phyloP scores from a whole-genome alignment of 2,113 vertebrate genomes.

The Gymnocephalus cernua region DNA sequence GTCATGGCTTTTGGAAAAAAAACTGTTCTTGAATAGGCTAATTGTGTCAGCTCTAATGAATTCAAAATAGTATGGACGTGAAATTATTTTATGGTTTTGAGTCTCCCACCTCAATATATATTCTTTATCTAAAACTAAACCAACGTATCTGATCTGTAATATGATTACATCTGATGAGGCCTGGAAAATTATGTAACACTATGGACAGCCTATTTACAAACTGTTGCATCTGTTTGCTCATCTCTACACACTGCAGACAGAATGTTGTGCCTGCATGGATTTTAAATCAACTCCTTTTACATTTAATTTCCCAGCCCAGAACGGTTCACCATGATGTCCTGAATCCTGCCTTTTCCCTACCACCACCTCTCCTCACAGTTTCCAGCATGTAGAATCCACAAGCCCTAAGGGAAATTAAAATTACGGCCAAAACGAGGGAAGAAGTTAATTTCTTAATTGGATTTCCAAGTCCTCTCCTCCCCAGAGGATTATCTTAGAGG shows the following conservation, averaged over 20 bases:
- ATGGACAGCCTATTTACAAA: not conserved
- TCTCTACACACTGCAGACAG: not conserved
- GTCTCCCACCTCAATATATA: not conserved
- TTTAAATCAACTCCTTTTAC: constrained; percentile 5
- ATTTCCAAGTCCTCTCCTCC: constrained; percentile 68
- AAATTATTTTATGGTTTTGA: not conserved
- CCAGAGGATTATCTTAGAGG: constrained; percentile 65
- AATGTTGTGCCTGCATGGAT: constrained; percentile 2
- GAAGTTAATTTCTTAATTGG: constrained; percentile 76
- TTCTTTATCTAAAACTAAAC: not conserved
- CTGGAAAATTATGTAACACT: not conserved
- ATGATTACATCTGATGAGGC: not conserved
- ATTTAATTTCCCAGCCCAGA: constrained; percentile 29
- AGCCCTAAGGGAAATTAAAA: constrained; percentile 58
- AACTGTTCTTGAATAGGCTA: not conserved
- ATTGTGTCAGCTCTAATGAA: not conserved
- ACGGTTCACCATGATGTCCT: constrained; percentile 30
- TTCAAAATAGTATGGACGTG: not conserved
- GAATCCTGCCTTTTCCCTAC: constrained; percentile 30
- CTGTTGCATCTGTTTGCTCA: not conserved
- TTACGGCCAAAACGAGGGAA: constrained; percentile 70
- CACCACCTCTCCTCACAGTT: constrained; percentile 43
- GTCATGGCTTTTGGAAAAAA: too few relatives aligned
- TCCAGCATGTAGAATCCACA: constrained; percentile 63
- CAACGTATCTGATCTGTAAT: not conserved